Evolutionary conservation across 2,113 vertebrate species (phyloP), one percentile per base, ranked within the genome.

Genomic region (Grammomys surdaster): DNA sequence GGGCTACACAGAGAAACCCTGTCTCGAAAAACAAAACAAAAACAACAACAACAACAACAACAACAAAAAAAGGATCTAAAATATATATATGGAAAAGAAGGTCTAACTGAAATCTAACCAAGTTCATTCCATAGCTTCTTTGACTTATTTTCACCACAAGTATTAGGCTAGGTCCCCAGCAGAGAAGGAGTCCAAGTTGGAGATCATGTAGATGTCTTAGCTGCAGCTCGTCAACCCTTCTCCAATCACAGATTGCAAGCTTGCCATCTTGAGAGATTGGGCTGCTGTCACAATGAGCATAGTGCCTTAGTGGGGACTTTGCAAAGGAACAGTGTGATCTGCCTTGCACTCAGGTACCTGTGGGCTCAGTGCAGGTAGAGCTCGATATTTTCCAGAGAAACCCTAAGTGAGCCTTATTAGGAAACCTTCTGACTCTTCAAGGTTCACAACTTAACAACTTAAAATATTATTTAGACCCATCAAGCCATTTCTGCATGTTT

Each of bases 21-120:
- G n/a, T n/a, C n/a, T n/a, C n/a, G n/a, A n/a, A n/a, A n/a, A n/a
- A n/a, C n/a, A n/a, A n/a, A n/a, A n/a, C n/a, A n/a, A n/a, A n/a
- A n/a, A n/a, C n/a, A n/a, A n/a, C n/a, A n/a, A n/a, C n/a, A n/a
- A n/a, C n/a, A n/a, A n/a, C n/a, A n/a, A n/a, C n/a, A n/a, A n/a
- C n/a, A n/a, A n/a, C n/a, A n/a, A n/a, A n/a, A n/a, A n/a, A 3
- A 78, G 58, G 36, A n/a, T 19, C 10, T 28, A 5, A 19, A 69
- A 73, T 67, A 90, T 75, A 26, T 36, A 65, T 2, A 9, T 0
- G 65, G 43, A 75, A 95, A 91, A 19, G 24, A 24, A 9, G 9
- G 7, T 92, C 7, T 95, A 56, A 91, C 67, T 56, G 86, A 92
- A 86, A 69, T 73, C 28, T 80, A 48, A 81, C n/a, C 51, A 88